Conservation (phyloP, 2,888 invertebrate species). For the Branchipolynoe longqiensis region DNA sequence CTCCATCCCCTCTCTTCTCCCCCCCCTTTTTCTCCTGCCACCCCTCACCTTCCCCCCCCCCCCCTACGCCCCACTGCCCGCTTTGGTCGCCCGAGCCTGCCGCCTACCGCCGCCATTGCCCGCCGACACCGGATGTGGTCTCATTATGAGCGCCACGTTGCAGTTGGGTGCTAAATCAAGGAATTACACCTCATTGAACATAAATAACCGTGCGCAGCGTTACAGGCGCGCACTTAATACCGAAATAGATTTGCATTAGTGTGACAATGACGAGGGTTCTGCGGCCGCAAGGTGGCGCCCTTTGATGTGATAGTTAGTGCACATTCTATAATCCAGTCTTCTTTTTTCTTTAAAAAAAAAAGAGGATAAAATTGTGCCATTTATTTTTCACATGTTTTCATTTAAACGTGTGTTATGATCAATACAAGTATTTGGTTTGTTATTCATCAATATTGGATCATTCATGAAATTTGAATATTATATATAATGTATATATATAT, state of each 20-base stretch:
- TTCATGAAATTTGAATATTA: too few species aligned
- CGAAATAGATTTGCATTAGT: conserved; percentile 14
- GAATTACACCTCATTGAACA: conserved; percentile 56
- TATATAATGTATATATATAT: too few species aligned
- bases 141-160: conserved; percentile 36
- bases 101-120: too few species aligned
- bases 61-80: neutral
- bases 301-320: conserved; percentile 22
- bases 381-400: too few species aligned
- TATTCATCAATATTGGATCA: too few species aligned
- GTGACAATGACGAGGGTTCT: neutral
- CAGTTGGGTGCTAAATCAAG: conserved; percentile 43
- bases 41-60: neutral
- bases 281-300: neutral
- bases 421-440: too few species aligned
- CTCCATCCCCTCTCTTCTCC: too few species aligned
- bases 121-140: conserved; percentile 41
- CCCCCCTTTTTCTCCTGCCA: too few species aligned
- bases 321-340: too few species aligned
- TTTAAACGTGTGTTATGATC: too few species aligned
- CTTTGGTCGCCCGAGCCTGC: conserved; percentile 36
- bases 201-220: conserved; percentile 29
- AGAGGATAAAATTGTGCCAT: too few species aligned
- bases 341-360: too few species aligned
- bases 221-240: conserved; percentile 43